phyloP scores from a whole-genome alignment of 2,797 vertebrate genomes.

The Neosilurus hyrtlii region DNA sequence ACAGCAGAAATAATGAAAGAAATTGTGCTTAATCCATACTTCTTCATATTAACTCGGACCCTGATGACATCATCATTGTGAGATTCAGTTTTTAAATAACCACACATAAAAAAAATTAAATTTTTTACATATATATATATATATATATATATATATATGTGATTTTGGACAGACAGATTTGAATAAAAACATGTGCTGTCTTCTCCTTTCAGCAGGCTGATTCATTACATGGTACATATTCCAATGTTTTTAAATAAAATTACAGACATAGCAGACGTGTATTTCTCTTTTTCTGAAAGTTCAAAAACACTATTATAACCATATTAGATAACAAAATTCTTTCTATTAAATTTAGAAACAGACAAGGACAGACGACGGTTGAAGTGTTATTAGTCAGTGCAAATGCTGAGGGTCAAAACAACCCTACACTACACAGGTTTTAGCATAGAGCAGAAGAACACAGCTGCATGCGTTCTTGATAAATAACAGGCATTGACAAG shows the following conservation, averaged over 20 bases:
- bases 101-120: too few species aligned
- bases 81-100: too few species aligned
- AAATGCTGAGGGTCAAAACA: conserved; percentile 22
- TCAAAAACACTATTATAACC: background rate
- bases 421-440: background rate
- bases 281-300: background rate
- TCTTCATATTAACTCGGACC: too few species aligned
- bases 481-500: conserved; percentile 33
- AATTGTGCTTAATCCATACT: too few species aligned
- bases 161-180: too few species aligned
- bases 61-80: too few species aligned
- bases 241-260: background rate
- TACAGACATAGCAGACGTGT: background rate
- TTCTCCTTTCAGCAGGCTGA: background rate
- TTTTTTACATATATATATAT: too few species aligned
- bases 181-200: too few species aligned
- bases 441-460: conserved; percentile 17
- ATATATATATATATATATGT: too few species aligned
- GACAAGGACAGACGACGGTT: conserved; percentile 20
- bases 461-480: conserved; percentile 35
- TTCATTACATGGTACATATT: background rate
- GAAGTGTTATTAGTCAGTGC: conserved; percentile 1
- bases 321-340: background rate
- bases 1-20: too few species aligned
- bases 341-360: conserved; percentile 5